phyloP scores from a whole-genome alignment of 1,140 invertebrate species.

The Centruroides sculpturatus region DNA sequence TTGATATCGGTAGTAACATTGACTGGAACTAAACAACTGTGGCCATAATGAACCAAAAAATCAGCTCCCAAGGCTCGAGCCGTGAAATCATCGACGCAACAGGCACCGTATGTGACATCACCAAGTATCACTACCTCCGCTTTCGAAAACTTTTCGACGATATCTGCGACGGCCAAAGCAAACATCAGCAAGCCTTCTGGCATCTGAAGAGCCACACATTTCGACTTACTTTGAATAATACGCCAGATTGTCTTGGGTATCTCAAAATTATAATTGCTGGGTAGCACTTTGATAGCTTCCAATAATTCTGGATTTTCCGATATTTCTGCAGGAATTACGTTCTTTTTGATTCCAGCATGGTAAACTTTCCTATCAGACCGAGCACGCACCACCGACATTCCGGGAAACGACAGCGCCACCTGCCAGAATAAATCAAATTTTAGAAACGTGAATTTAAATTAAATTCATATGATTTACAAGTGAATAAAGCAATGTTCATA shows the following conservation, averaged over 20 bases:
- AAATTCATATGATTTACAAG: too few relatives aligned
- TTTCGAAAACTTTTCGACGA: conserved; percentile 80
- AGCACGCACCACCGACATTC: conserved; percentile 13
- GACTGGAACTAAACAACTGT: conserved; percentile 93
- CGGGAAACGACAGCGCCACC: too few relatives aligned
- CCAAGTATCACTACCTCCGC: conserved; percentile 96
- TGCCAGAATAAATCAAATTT: too few relatives aligned
- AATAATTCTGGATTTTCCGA: conserved; percentile 61
- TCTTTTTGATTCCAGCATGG: conserved; percentile 5
- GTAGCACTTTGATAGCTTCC: conserved; percentile 48
- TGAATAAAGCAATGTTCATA: too few relatives aligned
- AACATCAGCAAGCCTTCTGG: conserved; percentile 88
- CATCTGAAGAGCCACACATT: conserved; percentile 87
- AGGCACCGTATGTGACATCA: conserved; percentile 97
- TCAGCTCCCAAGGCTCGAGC: conserved; percentile 80
- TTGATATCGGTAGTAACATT: conserved; percentile 78
- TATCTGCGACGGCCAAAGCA: conserved; percentile 83
- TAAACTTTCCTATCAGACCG: conserved; percentile 19
- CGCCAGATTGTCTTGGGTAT: conserved; percentile 96
- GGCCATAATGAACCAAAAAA: conserved; percentile 93
- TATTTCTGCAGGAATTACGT: conserved; percentile 30
- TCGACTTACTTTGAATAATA: conserved; percentile 61
- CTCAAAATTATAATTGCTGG: conserved; percentile 97
- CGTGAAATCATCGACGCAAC: conserved; percentile 97
- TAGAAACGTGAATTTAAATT: too few relatives aligned